Conservation (phyloP, 2,888 invertebrate genomes). For the Eupsilia transversa region DNA sequence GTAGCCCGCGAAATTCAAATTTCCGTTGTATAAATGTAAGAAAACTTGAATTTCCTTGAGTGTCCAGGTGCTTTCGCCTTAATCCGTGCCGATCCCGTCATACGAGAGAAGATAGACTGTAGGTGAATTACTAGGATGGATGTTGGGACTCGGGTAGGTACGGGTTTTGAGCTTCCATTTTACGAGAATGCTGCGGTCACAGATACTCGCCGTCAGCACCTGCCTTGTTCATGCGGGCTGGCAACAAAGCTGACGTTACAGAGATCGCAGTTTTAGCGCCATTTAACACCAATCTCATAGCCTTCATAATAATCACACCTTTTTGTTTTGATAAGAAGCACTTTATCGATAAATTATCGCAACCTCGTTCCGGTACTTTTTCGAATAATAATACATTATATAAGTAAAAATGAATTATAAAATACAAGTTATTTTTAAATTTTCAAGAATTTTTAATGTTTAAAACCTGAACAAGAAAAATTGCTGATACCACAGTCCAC, state of each 20-base stretch:
- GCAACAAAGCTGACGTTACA: background rate
- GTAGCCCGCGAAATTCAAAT: no score
- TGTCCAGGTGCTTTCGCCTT: background rate
- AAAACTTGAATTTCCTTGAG: background rate
- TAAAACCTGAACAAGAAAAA: no score
- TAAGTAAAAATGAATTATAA: no score
- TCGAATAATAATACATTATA: conserved; percentile 21
- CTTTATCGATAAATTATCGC: conserved; percentile 35
- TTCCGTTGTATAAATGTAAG: no score
- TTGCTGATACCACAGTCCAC: no score
- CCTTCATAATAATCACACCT: conserved; percentile 35
- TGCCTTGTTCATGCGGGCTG: conserved; percentile 35
- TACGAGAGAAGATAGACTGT: background rate
- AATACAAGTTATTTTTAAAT: no score
- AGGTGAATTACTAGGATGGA: background rate
- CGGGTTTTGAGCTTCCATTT: conserved; percentile 8
- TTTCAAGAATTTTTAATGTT: no score
- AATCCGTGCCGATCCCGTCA: no score
- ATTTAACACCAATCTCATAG: conserved; percentile 27
- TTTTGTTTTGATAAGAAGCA: conserved; percentile 33
- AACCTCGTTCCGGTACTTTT: conserved; percentile 47
- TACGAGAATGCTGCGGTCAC: conserved; percentile 29
- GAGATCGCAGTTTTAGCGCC: conserved; percentile 8
- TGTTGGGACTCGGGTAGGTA: no score
- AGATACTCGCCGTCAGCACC: conserved; percentile 6